Base-by-base conservation (phyloP, 92 coral and sea anemone genomes). In the Pocillopora meandrina region DNA sequence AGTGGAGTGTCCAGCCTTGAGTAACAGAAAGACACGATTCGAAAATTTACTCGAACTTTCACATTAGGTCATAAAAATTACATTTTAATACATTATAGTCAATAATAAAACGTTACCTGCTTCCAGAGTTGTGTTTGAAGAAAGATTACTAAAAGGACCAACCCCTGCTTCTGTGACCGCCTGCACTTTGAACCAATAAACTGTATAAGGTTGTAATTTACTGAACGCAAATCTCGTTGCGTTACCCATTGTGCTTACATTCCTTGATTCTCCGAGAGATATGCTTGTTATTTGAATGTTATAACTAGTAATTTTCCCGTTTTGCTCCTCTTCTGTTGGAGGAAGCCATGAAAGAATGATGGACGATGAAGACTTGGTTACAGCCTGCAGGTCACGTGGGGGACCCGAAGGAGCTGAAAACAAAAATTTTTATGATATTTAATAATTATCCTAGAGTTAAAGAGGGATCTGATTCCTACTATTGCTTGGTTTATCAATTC, bases 261-360 rank as follows among this genome's bases (percentile, higher is more conserved):
- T 14, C 57, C 3, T 21, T 23, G 19, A 18, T n/a, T 61, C 31
- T 19, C 8, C 12, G 1, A 14, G 63, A 64, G 59, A 60, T 36
- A 42, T 21, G 56, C 67, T 66, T 58, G 9, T 19, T 31, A 66
- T 17, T 26, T 55, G 16, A 21, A 84, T 67, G 21, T 6, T 18
- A 84, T 94, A 94, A 31, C 74, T 61, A 65, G 72, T 71, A 65
- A 94, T 92, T 20, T 56, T 47, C 16, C 95, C 98, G 84, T 92
- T 88, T 68, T 87, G 82, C 61, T 75, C 73, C 1, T 78, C 36
- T 17, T 59, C 78, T 18, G 23, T 34, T 16, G 95, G 98, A 61
- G 93, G 98, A 6, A 47, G 19, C 98, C 98, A 94, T 33, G 17
- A 21, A 49, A 94, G 87, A 34, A 87, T 80, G 61, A 92, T 78